These are phyloP conservation scores for Prolemur simus DNA, from an alignment of 2,113 vertebrate species.

Conservation along the genomic window DNA sequence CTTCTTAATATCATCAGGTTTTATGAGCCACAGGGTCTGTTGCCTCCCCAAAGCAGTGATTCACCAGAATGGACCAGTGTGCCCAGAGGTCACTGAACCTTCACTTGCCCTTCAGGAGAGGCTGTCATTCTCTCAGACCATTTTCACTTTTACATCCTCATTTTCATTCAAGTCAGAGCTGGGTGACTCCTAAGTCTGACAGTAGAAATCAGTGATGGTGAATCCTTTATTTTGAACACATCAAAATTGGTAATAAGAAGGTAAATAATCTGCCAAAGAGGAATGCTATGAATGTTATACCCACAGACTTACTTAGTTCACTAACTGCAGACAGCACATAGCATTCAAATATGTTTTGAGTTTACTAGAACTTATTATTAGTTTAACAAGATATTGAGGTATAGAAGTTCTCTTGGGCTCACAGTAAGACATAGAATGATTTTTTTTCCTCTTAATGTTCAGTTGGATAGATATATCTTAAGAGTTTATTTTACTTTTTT, in stretches of 20 bases:
- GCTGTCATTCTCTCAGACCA: constrained; percentile 2
- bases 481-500: constrained; percentile 10
- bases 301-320: not conserved
- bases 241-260: not conserved
- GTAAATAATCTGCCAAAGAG: constrained; percentile 27
- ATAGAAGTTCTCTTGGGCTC: not conserved
- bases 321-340: not conserved
- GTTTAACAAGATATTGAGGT: constrained; percentile 3
- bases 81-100: constrained; percentile 60
- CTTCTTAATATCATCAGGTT: constrained; percentile 56
- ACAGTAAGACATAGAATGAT: not conserved
- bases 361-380: not conserved
- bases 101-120: constrained; percentile 55
- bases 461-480: not conserved
- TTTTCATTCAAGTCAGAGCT: constrained; percentile 39
- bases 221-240: constrained; percentile 44
- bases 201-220: not conserved
- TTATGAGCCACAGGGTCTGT: constrained; percentile 45
- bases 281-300: not conserved
- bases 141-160: constrained; percentile 9
- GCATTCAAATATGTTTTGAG: constrained; percentile 34
- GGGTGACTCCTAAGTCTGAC: not conserved
- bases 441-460: constrained; percentile 46
- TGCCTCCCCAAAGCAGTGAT: constrained; percentile 56
- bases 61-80: constrained; percentile 52